Conservation (phyloP, 2,797 vertebrate genomes). For the Monodelphis domestica region DNA sequence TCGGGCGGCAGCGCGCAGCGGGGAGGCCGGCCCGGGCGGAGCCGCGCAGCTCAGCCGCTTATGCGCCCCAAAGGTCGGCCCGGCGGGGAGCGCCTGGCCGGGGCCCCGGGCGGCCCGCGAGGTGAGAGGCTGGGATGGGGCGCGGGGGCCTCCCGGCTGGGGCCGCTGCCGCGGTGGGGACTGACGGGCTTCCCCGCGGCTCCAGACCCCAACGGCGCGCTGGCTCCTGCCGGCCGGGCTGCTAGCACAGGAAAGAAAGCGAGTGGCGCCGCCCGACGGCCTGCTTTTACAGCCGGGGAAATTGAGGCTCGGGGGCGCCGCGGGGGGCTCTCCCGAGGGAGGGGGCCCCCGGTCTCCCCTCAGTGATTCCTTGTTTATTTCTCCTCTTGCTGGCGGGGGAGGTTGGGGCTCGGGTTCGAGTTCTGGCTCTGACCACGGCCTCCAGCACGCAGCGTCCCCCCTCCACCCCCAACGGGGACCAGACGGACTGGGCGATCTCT, state of each 20-base stretch:
- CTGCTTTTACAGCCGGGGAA: not conserved
- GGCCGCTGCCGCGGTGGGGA: conserved; percentile 43
- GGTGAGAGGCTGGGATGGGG: conserved; percentile 1
- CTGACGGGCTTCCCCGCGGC: conserved; percentile 65
- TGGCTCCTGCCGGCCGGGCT: too few relatives aligned
- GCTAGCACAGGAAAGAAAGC: too few relatives aligned
- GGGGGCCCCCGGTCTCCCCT: not conserved
- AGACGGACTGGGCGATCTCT: not conserved
- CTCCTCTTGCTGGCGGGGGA: not conserved
- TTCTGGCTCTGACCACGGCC: not conserved
- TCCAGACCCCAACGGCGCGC: too few relatives aligned
- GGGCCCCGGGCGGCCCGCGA: conserved; percentile 34
- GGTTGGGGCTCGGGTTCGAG: not conserved
- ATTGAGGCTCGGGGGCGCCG: not conserved
- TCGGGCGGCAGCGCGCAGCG: conserved; percentile 52
- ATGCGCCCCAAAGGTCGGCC: not conserved
- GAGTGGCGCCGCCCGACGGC: not conserved
- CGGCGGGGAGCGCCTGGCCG: not conserved
- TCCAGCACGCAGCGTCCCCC: not conserved
- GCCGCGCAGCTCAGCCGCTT: not conserved
- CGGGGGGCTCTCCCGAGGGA: not conserved
- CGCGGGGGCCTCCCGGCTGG: not conserved
- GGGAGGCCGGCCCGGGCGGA: too few relatives aligned
- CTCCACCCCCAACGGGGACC: too few relatives aligned
- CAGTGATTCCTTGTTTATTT: too few relatives aligned